Base-by-base conservation (phyloP, 2,113 vertebrate species). In the Fregetta grallaria region DNA sequence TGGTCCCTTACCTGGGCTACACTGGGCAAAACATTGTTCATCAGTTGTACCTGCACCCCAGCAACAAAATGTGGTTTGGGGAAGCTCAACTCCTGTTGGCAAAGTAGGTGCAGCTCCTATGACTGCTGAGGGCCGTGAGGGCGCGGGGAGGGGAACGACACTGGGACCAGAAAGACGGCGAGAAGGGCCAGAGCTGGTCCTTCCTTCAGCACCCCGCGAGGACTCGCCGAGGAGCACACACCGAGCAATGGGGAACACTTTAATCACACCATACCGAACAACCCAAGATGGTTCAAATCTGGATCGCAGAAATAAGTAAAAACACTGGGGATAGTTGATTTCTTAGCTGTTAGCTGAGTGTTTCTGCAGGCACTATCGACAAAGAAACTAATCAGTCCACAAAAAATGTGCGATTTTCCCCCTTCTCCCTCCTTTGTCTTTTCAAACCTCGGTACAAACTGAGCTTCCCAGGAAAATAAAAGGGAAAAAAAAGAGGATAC, bases 311-410 rank as follows among this genome's bases (percentile, higher is more conserved):
- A 92, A 59, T 20, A 72, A 80, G 36, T 25, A 42, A 23, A 29
- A 84, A 45, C 20, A 67, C 38, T 52, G 7, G 26, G 14, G 12
- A 16, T 1, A 45, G 32, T 6, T 36, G 42, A 77, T 58, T 80
- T 63, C 42, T 81, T 34, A 65, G n/a, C 42, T 62, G 53, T 49
- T 38, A n/a, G 50, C 32, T 0, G 1, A 78, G 62, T 55, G 47
- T 23, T 90, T 55, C 85, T 72, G 49, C 38, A 85, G n/a, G 32
- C 38, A 44, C 44, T n/a, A 59, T 2, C 1, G 2, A 50, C 21
- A 77, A 73, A 61, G 0, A 0, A 75, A 59, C 52, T 18, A 29
- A 19, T 0, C 1, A 67, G 26, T 42, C 32, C 32, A 71, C 29
- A 67, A 78, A 78, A 61, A 38, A 45, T 0, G 10, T 42, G 25